Percentiles rank a stretch among this genome's conserved stretches.
Conservation (phyloP, 2,113 vertebrate species). For the Apteryx mantelli region DNA sequence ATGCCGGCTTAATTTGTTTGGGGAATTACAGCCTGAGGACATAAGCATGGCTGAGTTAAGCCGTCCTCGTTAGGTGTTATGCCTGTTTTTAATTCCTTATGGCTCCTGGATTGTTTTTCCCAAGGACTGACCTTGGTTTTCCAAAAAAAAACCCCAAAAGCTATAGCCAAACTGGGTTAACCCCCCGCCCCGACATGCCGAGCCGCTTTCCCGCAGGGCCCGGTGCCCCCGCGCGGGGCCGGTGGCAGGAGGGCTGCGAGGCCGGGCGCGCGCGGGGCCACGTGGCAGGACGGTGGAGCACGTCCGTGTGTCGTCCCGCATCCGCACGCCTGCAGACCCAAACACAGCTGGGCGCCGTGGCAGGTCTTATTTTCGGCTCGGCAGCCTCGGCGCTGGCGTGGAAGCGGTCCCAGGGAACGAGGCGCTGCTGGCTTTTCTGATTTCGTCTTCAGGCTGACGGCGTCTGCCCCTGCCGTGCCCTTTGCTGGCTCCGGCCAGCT, state of each 20-base stretch:
- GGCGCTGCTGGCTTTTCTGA: background rate
- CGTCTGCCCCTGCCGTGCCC: background rate
- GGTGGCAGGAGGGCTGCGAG: background rate
- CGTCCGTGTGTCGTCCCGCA: no score
- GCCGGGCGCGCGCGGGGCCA: no score
- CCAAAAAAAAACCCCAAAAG: background rate
- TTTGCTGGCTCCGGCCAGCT: no score
- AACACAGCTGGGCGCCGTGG: no score
- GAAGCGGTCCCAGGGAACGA: background rate
- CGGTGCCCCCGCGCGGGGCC: background rate
- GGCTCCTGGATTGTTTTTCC: background rate
- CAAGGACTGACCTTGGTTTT: background rate
- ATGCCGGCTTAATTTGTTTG: no score
- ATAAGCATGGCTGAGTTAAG: background rate
- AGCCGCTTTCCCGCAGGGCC: background rate
- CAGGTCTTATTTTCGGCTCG: background rate
- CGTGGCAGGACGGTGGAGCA: no score
- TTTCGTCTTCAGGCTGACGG: background rate
- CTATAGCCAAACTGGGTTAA: accelerated
- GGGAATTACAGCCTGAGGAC: no score
- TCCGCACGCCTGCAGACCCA: no score
- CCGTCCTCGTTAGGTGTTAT: background rate
- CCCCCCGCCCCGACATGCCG: accelerated
- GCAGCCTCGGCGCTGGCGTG: accelerated
- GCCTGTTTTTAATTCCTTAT: background rate